These are phyloP conservation scores for Pentalonia nigronervosa DNA, from an alignment of 1,140 invertebrate genomes.

Conservation along the genomic window DNA sequence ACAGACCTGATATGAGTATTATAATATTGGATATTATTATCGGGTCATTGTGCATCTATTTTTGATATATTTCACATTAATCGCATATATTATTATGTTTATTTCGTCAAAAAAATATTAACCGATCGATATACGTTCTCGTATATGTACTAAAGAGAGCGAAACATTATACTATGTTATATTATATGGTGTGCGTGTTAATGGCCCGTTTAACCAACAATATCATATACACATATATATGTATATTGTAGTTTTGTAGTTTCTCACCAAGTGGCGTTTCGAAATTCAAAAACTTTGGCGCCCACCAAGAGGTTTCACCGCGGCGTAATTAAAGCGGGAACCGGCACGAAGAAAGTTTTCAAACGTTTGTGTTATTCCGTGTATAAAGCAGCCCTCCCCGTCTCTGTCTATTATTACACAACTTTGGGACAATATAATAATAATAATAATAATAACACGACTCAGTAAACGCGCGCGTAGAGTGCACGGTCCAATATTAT, in stretches of 20 bases:
- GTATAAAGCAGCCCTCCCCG: neutral
- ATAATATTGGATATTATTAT: neutral
- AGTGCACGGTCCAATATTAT: neutral
- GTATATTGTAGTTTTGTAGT: neutral
- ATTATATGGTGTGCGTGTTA: neutral
- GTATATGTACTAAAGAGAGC: neutral
- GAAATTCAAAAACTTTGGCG: neutral
- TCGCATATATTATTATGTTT: neutral
- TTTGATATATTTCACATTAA: too few species aligned
- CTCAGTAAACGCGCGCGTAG: neutral
- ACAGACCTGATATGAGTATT: neutral
- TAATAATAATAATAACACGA: neutral
- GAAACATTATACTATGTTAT: neutral
- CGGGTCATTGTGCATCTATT: too few species aligned
- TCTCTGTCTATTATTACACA: neutral
- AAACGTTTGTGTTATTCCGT: conserved; percentile 12
- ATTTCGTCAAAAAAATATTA: neutral
- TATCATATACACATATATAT: neutral
- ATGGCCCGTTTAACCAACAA: neutral
- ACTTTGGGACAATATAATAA: neutral
- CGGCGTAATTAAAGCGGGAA: neutral
- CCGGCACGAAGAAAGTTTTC: conserved; percentile 3
- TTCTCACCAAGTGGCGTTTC: neutral
- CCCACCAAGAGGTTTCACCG: neutral
- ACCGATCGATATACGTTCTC: neutral